Base-by-base conservation (phyloP, 2,797 vertebrate species). In the Pachyuromys duprasi region DNA sequence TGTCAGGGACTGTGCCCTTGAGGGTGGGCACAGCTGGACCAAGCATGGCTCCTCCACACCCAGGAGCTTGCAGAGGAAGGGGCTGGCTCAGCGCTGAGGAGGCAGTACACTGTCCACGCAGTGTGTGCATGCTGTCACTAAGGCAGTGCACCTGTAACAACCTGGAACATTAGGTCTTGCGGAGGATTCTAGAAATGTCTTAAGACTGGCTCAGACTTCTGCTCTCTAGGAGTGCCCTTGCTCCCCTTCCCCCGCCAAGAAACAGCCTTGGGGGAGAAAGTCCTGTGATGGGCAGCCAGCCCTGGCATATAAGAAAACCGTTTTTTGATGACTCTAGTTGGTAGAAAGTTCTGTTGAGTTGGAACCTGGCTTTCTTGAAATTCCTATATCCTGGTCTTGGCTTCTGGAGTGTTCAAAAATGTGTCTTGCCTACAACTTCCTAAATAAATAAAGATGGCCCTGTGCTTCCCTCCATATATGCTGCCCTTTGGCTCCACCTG, bases 151-250 rank as follows among this genome's bases (percentile, higher is more conserved):
- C 17, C 84, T 18, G 1, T 22, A 55, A 82, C 0, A 42, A 62
- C 79, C 65, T 74, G 84, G 55, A 55, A 45, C 67, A 39, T 72
- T 31, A 93, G 78, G 28, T 17, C 53, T 28, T 60, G 28, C 42
- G 63, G 69, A 74, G 12, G 39, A 84, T n/a, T 86, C 89, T 67
- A 76, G 36, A 94, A 36, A 80, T 86, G 75, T 93, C 91, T 91
- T 80, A 67, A 67, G 20, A 95, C 6, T 3, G 24, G 89, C 39
- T 94, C 2, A 5, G 81, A 86, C 63, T 93, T 62, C 60, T 80
- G 81, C 55, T 86, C 55, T 74, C 67, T 57, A 88, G 42, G 42
- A 91, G 83, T 69, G 39, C 90, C 84, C 53, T 6, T 12, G 13
- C 69, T 65, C 67, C 36, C 39, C 53, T 57, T 83, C 26, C n/a